Percentiles rank a stretch among this genome's conserved stretches.
These are phyloP conservation scores for Charaxes varanes DNA, from an alignment of 1,140 invertebrate genomes.

Conservation along the genomic window DNA sequence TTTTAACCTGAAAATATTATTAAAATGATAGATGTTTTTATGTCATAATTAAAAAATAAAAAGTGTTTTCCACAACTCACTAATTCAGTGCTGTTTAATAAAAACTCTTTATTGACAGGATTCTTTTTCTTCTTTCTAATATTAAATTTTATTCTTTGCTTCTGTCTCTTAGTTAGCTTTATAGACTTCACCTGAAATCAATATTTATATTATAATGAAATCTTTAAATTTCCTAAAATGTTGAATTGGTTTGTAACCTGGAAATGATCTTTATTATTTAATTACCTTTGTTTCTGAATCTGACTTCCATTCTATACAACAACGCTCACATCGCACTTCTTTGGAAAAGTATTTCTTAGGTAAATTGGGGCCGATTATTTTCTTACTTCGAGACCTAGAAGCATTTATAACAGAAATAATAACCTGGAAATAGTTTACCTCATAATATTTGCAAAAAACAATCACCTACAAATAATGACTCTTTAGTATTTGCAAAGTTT, in stretches of 20 bases:
- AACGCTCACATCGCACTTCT: conserved; percentile 41
- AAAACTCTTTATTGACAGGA: conserved; percentile 17
- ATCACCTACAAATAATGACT: conserved; percentile 57
- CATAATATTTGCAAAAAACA: not conserved
- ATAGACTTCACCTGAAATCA: conserved; percentile 32
- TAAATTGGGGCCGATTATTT: conserved; percentile 34
- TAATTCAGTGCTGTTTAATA: conserved; percentile 44
- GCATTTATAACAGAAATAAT: not conserved
- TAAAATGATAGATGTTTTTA: conserved; percentile 9
- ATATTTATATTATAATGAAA: conserved; percentile 1
- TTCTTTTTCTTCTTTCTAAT: conserved; percentile 18
- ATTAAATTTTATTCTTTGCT: conserved; percentile 33
- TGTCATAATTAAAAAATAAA: not conserved
- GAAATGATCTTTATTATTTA: too few relatives aligned
- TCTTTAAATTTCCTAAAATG: conserved; percentile 10
- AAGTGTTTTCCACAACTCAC: conserved; percentile 20
- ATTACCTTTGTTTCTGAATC: conserved; percentile 30
- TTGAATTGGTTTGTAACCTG: too few relatives aligned
- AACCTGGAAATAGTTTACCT: not conserved
- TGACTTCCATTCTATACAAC: conserved; percentile 46
- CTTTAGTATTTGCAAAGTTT: conserved; percentile 30
- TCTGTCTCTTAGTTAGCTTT: conserved; percentile 48
- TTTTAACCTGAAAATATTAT: conserved; percentile 41
- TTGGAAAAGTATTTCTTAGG: conserved; percentile 46
- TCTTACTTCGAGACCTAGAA: conserved; percentile 44